phyloP scores from a whole-genome alignment of 2,113 vertebrate genomes.

The Nycticryphes semicollaris region DNA sequence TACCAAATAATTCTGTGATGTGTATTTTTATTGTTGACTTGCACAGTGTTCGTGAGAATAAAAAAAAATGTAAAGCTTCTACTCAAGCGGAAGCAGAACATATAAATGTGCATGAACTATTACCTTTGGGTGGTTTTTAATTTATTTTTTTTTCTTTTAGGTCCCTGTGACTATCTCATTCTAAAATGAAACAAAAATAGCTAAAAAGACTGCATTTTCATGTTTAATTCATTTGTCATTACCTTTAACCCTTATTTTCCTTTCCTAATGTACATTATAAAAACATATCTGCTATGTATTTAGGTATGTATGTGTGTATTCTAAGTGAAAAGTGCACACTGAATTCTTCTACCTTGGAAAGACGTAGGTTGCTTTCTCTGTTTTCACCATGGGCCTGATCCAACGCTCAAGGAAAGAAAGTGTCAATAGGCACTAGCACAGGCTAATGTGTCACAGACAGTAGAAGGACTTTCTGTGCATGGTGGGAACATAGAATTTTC shows the following conservation, averaged over 20 bases:
- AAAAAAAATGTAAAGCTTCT: neutral
- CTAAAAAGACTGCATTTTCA: neutral
- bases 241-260: neutral
- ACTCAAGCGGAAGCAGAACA: neutral
- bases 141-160: neutral
- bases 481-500: constrained; percentile 29
- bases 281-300: neutral
- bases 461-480: neutral
- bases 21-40: neutral
- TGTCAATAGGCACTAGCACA: neutral
- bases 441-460: neutral
- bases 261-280: neutral
- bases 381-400: neutral
- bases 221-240: neutral
- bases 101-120: neutral
- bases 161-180: neutral
- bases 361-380: neutral
- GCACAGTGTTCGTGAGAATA: neutral
- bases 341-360: constrained; percentile 4
- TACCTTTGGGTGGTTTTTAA: rapidly evolving
- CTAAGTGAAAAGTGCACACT: neutral
- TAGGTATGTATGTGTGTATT: neutral
- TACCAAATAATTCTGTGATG: neutral
- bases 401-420: constrained; percentile 5
- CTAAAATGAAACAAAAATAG: neutral